phyloP scores from a whole-genome alignment of 2,113 vertebrate species.

The Oenanthe oenanthe region DNA sequence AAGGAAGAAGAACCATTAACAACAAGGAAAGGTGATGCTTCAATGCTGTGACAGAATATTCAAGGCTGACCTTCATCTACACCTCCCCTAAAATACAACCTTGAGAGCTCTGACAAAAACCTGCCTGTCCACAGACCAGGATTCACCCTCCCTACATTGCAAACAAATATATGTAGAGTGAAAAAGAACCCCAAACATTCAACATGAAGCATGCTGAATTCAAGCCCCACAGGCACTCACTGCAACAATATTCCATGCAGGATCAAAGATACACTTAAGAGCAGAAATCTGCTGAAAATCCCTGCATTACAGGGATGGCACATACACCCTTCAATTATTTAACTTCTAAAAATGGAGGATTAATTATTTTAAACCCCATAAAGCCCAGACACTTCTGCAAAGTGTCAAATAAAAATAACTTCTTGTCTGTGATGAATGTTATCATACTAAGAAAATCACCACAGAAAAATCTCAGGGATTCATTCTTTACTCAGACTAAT shows the following conservation, averaged over 20 bases:
- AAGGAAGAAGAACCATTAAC: background rate
- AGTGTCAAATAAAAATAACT: background rate
- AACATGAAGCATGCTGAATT: background rate
- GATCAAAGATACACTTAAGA: background rate
- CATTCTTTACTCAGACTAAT: background rate
- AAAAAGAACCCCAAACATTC: rapidly evolving
- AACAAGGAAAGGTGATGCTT: background rate
- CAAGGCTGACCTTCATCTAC: background rate
- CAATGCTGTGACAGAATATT: background rate
- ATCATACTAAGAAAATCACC: background rate
- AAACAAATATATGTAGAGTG: background rate
- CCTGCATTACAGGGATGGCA: background rate
- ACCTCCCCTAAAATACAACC: background rate
- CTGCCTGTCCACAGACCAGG: background rate
- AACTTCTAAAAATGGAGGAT: background rate
- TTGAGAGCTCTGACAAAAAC: background rate
- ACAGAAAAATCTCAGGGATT: background rate
- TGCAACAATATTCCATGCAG: background rate
- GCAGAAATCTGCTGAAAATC: background rate
- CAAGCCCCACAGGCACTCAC: rapidly evolving
- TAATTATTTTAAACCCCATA: background rate
- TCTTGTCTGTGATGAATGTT: background rate
- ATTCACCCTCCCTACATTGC: background rate
- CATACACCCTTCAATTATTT: background rate
- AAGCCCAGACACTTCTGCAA: background rate